Conservation (phyloP, 2,888 invertebrate genomes). For the Ommatoiulus sabulosus region DNA sequence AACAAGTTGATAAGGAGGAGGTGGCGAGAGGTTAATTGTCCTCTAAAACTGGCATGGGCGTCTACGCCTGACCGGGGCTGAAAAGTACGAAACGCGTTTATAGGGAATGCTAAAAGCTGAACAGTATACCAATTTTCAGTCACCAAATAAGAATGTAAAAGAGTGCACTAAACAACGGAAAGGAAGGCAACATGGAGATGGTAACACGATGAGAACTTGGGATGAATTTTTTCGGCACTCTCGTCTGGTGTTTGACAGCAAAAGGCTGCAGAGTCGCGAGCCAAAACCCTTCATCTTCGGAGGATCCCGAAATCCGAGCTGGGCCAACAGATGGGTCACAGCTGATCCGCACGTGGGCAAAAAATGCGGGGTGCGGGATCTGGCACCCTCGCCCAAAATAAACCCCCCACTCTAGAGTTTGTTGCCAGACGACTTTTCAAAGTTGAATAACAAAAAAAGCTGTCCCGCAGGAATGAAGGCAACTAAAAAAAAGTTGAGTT, state of each 20-base stretch:
- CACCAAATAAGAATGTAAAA: no score
- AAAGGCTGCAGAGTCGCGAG: no score
- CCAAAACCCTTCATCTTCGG: neutral
- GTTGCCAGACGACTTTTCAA: conserved; percentile 21
- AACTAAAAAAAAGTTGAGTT: conserved; percentile 13
- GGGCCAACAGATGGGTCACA: neutral
- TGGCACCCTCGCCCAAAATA: neutral
- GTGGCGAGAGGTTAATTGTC: neutral
- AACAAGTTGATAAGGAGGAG: conserved; percentile 8
- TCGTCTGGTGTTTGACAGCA: no score
- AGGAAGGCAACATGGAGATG: no score
- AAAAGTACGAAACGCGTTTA: no score
- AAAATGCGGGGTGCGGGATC: neutral
- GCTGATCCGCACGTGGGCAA: conserved; percentile 18
- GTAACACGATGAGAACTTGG: no score
- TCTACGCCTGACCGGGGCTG: no score
- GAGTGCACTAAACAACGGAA: no score
- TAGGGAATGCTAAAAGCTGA: no score
- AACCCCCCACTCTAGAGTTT: neutral
- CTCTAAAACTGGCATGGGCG: neutral
- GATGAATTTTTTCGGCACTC: no score
- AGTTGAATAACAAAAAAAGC: conserved; percentile 15
- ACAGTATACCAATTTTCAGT: no score
- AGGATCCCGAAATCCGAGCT: neutral
- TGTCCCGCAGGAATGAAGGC: neutral